Percentiles rank a stretch among this genome's conserved stretches.
phyloP scores from a whole-genome alignment of 1,140 invertebrate species.

The Pseudomyrmex flavicornis region DNA sequence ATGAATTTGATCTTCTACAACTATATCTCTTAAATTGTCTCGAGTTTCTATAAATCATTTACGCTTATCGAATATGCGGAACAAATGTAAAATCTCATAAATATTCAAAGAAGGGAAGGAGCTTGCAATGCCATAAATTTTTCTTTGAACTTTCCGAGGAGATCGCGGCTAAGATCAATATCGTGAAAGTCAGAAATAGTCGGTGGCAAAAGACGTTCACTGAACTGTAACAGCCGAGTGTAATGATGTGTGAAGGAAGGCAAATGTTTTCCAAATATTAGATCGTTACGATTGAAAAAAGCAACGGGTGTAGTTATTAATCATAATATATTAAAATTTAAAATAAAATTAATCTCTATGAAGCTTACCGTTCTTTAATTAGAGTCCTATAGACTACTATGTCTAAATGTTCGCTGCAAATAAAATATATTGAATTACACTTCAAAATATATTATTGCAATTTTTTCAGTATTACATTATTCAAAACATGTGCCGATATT shows the following conservation, averaged over 20 bases:
- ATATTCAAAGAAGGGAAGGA: constrained; percentile 18
- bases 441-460: no score
- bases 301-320: constrained; percentile 3
- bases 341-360: constrained; percentile 29
- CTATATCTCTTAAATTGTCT: background rate
- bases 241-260: constrained; percentile 35
- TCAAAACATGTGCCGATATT: background rate
- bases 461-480: no score
- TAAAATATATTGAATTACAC: background rate
- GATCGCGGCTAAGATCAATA: constrained; percentile 33
- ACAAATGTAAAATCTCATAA: constrained; percentile 28
- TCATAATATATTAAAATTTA: background rate
- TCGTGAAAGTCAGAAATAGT: constrained; percentile 6
- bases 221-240: constrained; percentile 39
- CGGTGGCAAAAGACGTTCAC: constrained; percentile 33
- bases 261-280: constrained; percentile 52
- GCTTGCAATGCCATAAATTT: constrained; percentile 6
- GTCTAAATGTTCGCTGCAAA: background rate
- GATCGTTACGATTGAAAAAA: constrained; percentile 15
- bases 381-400: background rate
- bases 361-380: no score
- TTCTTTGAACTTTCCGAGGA: background rate
- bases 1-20: constrained; percentile 3
- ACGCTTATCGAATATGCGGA: background rate
- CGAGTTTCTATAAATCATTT: constrained; percentile 27